These are phyloP conservation scores for Bathybates hornii DNA, from an alignment of 2,113 vertebrate species.

Conservation along the genomic window DNA sequence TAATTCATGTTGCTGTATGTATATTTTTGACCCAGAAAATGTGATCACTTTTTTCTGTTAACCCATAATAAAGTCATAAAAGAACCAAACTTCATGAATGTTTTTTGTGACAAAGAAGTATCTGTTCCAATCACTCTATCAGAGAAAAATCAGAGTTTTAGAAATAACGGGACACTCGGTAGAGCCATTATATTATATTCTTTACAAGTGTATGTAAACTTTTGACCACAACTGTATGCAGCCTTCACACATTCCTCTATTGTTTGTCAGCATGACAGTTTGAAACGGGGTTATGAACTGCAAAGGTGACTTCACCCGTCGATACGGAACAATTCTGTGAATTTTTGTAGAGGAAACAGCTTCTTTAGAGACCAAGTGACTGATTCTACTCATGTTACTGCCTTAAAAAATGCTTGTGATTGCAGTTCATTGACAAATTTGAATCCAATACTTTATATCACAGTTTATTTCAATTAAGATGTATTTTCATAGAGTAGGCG, in stretches of 20 bases:
- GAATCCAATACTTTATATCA: not conserved
- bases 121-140: no score
- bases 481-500: not conserved
- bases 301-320: not conserved
- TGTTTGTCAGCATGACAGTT: not conserved
- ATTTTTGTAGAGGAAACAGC: not conserved
- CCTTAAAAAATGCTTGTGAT: not conserved
- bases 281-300: not conserved
- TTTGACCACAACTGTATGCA: not conserved
- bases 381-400: not conserved
- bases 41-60: no score
- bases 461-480: not conserved
- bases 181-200: no score
- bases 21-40: no score
- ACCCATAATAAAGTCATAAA: no score
- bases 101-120: no score
- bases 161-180: no score
- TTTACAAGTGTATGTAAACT: no score
- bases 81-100: no score
- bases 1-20: no score
- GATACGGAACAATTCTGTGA: accelerated
- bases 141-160: no score
- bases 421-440: accelerated
- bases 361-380: not conserved
- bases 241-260: not conserved